A percentile compares a stretch with the other conserved stretches of the same genome.
These are phyloP conservation scores for Papilio gigon DNA, from an alignment of 2,888 invertebrate genomes.

Conservation along the genomic window DNA sequence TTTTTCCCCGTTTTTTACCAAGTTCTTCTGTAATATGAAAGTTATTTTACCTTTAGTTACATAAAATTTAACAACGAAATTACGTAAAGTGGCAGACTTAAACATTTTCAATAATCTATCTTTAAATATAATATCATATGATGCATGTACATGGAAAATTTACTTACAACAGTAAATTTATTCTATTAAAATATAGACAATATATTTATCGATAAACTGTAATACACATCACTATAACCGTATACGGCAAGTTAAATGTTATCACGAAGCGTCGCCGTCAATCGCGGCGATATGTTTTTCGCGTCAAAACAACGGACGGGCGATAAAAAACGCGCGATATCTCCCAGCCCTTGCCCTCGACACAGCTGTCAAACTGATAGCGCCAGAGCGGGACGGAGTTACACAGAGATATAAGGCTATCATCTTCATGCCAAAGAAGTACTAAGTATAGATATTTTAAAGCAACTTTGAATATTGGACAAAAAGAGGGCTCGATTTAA, in stretches of 20 bases:
- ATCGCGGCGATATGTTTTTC: constrained; percentile 40
- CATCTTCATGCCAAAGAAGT: constrained; percentile 74
- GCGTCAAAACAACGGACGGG: constrained; percentile 44
- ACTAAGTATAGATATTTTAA: constrained; percentile 30
- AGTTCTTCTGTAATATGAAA: too few species aligned
- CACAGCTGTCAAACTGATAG: constrained; percentile 66
- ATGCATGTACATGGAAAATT: too few species aligned
- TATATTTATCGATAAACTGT: constrained; percentile 4
- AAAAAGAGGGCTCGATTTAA: too few species aligned
- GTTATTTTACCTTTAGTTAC: too few species aligned
- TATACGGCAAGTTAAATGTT: constrained; percentile 10
- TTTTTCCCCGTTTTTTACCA: too few species aligned
- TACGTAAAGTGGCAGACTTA: too few species aligned
- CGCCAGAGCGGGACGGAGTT: constrained; percentile 52
- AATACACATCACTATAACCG: constrained; percentile 9
- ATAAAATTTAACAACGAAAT: too few species aligned
- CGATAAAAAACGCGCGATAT: constrained; percentile 47
- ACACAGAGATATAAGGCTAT: constrained; percentile 56
- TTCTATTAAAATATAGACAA: not conserved
- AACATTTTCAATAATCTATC: too few species aligned
- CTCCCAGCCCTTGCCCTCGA: constrained; percentile 52
- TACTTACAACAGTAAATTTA: too few species aligned
- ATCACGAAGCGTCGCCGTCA: constrained; percentile 31
- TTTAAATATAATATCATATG: too few species aligned
- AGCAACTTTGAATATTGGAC: not conserved